Conservation (phyloP, 2,888 invertebrate species). For the Archips xylosteana region DNA sequence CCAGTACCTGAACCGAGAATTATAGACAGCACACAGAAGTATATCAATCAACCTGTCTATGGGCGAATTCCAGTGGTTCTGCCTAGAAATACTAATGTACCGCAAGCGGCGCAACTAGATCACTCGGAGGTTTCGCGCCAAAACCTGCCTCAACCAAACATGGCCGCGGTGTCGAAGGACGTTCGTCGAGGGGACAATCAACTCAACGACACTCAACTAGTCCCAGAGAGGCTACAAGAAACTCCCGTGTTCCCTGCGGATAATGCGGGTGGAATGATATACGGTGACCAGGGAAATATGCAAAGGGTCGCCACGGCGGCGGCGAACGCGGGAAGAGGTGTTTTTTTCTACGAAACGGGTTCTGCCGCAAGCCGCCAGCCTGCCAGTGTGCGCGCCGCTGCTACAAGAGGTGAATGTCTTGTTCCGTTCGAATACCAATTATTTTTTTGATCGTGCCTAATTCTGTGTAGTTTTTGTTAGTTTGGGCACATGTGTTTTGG, state of each 20-base stretch:
- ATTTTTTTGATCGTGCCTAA: constrained; percentile 52
- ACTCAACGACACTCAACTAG: constrained; percentile 73
- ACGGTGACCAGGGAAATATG: constrained; percentile 74
- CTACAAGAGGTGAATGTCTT: constrained; percentile 83
- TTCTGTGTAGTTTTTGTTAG: constrained; percentile 51
- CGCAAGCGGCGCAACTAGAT: constrained; percentile 46
- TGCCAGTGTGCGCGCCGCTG: constrained; percentile 85
- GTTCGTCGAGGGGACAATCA: constrained; percentile 60
- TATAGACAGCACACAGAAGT: constrained; percentile 71
- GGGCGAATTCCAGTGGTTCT: constrained; percentile 65
- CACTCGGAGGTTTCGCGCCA: constrained; percentile 58
- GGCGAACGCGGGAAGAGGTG: constrained; percentile 76
- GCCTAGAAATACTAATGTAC: constrained; percentile 60
- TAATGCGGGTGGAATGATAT: constrained; percentile 70
- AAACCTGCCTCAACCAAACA: constrained; percentile 50
- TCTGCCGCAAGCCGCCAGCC: constrained; percentile 84
- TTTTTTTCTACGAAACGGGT: constrained; percentile 87
- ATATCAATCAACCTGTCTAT: constrained; percentile 67
- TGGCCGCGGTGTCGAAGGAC: constrained; percentile 52
- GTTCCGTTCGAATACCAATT: constrained; percentile 59
- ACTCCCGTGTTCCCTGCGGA: constrained; percentile 57
- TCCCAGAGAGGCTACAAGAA: constrained; percentile 79
- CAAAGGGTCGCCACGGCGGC: constrained; percentile 76
- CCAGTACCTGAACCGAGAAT: constrained; percentile 63
- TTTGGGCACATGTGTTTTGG: constrained; percentile 44